A percentile compares a stretch with the other conserved stretches of the same genome.
phyloP scores from a whole-genome alignment of 2,888 invertebrate species.

The Drosophila neonasuta region DNA sequence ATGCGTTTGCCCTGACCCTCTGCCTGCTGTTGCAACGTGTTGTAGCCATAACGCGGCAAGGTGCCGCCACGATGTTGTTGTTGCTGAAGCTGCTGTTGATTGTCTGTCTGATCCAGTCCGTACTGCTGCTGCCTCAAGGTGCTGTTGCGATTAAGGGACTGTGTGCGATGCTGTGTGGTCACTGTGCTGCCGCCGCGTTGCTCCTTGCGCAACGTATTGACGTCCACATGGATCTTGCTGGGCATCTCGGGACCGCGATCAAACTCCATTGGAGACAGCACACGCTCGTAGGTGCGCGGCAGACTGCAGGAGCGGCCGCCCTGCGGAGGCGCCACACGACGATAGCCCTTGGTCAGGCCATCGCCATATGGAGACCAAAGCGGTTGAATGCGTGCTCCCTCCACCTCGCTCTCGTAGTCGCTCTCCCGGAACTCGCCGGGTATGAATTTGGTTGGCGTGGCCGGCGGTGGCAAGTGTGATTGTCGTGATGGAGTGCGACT shows the following conservation, averaged over 20 bases:
- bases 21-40: constrained; percentile 80
- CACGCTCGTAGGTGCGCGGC: constrained; percentile 83
- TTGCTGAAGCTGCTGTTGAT: constrained; percentile 46
- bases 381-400: constrained; percentile 84
- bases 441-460: constrained; percentile 86
- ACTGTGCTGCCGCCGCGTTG: constrained; percentile 73
- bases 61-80: constrained; percentile 83
- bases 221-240: constrained; percentile 77
- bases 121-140: constrained; percentile 65
- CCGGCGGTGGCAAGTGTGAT: constrained; percentile 82
- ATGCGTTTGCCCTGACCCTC: constrained; percentile 86
- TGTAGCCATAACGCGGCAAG: constrained; percentile 85
- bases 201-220: constrained; percentile 69
- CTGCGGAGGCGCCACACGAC: constrained; percentile 85
- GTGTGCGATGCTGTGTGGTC: constrained; percentile 70
- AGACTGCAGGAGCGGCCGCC: constrained; percentile 83
- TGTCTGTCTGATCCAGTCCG: constrained; percentile 61
- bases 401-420: constrained; percentile 88
- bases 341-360: constrained; percentile 84
- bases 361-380: constrained; percentile 87
- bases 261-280: constrained; percentile 85
- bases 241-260: constrained; percentile 84
- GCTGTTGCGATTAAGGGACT: constrained; percentile 79
- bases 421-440: constrained; percentile 87
- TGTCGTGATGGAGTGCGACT: constrained; percentile 79